Evolutionary conservation across 2,888 invertebrate genomes (phyloP).

Genomic region (Rotaria sp.): DNA sequence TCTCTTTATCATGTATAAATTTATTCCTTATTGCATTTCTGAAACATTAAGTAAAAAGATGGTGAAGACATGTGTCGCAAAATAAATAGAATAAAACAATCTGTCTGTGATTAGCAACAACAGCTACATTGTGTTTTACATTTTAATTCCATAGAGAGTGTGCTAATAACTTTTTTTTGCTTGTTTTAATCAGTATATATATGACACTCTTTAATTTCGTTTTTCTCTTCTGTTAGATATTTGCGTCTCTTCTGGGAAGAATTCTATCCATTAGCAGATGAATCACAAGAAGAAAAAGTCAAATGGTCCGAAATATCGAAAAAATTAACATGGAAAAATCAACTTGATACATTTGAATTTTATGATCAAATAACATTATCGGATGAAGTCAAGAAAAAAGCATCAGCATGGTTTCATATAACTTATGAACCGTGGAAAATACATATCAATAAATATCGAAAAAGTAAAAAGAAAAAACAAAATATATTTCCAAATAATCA

Average conservation of each 20-base stretch:
- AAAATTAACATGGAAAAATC: not conserved
- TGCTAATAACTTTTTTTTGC: too few species aligned
- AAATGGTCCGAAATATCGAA: not conserved
- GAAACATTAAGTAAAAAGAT: too few species aligned
- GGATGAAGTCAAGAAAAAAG: not conserved
- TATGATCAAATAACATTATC: not conserved
- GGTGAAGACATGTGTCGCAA: too few species aligned
- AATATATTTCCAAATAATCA: not conserved
- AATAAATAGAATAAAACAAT: too few species aligned
- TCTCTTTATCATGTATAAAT: too few species aligned
- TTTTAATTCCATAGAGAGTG: too few species aligned
- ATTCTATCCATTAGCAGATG: not conserved
- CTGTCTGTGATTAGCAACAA: too few species aligned
- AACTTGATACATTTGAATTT: not conserved
- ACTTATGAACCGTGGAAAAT: not conserved
- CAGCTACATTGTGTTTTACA: too few species aligned
- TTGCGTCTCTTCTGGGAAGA: not conserved
- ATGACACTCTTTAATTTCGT: not conserved
- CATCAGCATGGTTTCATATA: not conserved
- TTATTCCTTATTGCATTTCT: too few species aligned
- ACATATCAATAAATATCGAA: not conserved
- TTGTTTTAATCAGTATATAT: too few species aligned
- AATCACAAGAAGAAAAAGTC: not conserved
- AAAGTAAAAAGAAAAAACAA: not conserved
- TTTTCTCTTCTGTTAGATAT: not conserved